Base-by-base conservation (phyloP, 1,140 invertebrate genomes). In the Diorhabda elongata region DNA sequence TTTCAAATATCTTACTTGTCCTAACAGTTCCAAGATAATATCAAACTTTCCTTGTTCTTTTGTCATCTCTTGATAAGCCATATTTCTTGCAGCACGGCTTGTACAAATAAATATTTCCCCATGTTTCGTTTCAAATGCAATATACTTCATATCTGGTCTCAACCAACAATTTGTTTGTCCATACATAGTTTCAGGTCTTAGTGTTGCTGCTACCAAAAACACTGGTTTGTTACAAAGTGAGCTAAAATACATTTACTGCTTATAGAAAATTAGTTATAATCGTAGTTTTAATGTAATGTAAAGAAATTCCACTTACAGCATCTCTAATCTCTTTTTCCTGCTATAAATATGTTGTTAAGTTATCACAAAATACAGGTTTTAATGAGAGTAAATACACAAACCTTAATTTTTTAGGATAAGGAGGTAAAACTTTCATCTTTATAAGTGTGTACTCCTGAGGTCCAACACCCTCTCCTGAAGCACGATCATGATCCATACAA, bases 81-180 rank as follows among this genome's bases (percentile, higher is more conserved):
- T 98, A 81, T 99, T 99, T 65, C 90, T 83, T 0, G 97, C 97
- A 0, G 97, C 88, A 75, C 97, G 85, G 67, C 83, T 80, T 0
- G 96, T 98, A 72, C 91, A 95, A 61, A 99, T 87, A 80, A 92
- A 98, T 41, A 98, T 85, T 68, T 94, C 93, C 69, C 91, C 87
- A 4, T 82, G 77, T 45, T 87, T 87, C 5, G 87, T 82, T 76
- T 89, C 84, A 82, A 95, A 92, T 9, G 92, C 95, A 75, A 97
- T 89, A 77, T 99, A 99, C 70, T 89, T 89, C 74, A 99, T 96
- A 76, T 98, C 95, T 3, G 98, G 98, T 78, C 91, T 91, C 2
- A 99, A 79, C 96, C 97, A 99, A 80, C 97, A 98, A 80, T 99
- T 99, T 0, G 98, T 99, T 85, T 99, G 98, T 3, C 98, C 98